Evolutionary conservation across 2,113 vertebrate genomes (phyloP).

Genomic region (Forbesichthys agassizii): DNA sequence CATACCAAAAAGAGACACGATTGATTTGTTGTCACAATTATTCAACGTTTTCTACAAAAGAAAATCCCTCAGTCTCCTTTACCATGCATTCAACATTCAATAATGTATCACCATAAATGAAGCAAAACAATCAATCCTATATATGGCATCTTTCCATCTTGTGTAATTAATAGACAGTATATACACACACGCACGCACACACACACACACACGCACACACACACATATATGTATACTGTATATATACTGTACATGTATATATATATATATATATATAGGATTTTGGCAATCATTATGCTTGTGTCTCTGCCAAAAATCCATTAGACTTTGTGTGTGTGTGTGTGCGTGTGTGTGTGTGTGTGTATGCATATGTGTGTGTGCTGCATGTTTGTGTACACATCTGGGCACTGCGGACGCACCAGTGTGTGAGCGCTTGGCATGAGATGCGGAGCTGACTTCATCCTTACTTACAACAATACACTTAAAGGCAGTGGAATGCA

Average conservation of each 20-base stretch:
- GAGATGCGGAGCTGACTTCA: slow-evolving; percentile 62
- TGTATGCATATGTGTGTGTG: slow-evolving; percentile 11
- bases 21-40: too few species aligned
- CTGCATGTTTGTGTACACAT: background rate
- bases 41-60: too few species aligned
- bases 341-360: slow-evolving; percentile 9
- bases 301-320: too few species aligned
- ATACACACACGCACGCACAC: background rate
- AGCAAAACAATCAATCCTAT: too few species aligned
- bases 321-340: slow-evolving; percentile 3
- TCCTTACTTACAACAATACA: slow-evolving; percentile 50
- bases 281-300: too few species aligned
- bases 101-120: too few species aligned
- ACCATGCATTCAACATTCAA: too few species aligned
- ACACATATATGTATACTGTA: background rate
- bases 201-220: too few species aligned
- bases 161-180: background rate
- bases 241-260: background rate
- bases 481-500: slow-evolving; percentile 40
- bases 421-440: slow-evolving; percentile 17
- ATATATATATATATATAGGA: background rate
- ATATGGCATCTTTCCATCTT: too few species aligned
- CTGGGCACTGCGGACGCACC: too few species aligned
- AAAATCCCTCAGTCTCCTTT: too few species aligned
- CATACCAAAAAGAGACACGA: background rate